Conservation (phyloP, 2,113 vertebrate genomes). For the Diadophis punctatus region DNA sequence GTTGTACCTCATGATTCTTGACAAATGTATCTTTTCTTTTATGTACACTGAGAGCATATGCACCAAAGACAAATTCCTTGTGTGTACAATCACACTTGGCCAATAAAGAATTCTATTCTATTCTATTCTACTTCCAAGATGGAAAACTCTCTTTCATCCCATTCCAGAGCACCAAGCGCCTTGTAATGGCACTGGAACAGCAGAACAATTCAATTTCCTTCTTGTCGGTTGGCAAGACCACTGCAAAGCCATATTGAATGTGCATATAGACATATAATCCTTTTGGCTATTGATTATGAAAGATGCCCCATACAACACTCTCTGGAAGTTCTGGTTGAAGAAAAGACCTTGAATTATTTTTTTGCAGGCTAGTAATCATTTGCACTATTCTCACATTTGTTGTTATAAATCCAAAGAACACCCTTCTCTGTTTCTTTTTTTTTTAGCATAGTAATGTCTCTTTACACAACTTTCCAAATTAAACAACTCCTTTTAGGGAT, state of each 20-base stretch:
- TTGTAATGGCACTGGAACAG: background rate
- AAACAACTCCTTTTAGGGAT: constrained; percentile 20
- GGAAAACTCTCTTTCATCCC: background rate
- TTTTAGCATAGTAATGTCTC: background rate
- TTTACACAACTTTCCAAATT: background rate
- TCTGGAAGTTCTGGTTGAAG: background rate
- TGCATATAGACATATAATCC: background rate
- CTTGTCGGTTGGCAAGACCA: background rate
- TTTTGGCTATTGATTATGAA: background rate
- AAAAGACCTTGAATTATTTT: background rate
- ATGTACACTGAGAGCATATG: no score
- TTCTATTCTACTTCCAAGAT: background rate
- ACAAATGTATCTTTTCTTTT: no score
- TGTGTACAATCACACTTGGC: no score
- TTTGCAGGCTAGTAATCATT: background rate
- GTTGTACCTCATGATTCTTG: no score
- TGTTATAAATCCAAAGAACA: background rate
- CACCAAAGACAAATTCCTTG: no score
- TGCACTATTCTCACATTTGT: background rate
- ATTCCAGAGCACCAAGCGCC: background rate
- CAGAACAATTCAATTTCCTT: background rate
- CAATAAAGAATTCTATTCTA: no score
- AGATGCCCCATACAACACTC: background rate
- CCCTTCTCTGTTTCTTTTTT: background rate
- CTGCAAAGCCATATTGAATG: background rate